Conservation (phyloP, 2,888 invertebrate species). For the Erebia epiphron region DNA sequence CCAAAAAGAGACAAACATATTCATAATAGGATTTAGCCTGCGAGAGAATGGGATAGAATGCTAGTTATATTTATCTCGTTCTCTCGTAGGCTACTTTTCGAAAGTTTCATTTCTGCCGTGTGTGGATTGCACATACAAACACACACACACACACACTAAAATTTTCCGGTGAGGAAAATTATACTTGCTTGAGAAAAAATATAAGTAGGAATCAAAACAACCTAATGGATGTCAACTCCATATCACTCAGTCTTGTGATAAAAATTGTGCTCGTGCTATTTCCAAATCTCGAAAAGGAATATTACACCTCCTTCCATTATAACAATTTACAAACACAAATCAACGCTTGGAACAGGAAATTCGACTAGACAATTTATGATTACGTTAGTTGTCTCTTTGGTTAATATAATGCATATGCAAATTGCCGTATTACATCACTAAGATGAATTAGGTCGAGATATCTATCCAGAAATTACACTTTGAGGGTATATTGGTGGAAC, state of each 20-base stretch:
- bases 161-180: no score
- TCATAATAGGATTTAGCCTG: no score
- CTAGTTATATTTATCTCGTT: no score
- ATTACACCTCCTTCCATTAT: neutral
- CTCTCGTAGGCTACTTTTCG: no score
- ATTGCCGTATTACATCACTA: slow-evolving; percentile 23
- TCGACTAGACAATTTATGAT: slow-evolving; percentile 20
- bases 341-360: slow-evolving; percentile 22
- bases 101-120: no score
- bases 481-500: slow-evolving; percentile 1
- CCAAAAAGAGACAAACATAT: no score
- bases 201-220: no score
- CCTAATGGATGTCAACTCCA: no score
- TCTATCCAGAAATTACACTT: slow-evolving; percentile 11
- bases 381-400: slow-evolving; percentile 15
- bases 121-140: no score
- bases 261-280: neutral
- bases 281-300: neutral
- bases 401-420: slow-evolving; percentile 19
- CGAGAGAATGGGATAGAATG: no score
- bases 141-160: no score
- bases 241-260: neutral
- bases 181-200: no score
- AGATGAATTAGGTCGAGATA: slow-evolving; percentile 13
- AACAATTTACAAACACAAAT: slow-evolving; percentile 12